A percentile compares a stretch with the other conserved stretches of the same genome.
These are phyloP conservation scores for Vanacampus margaritifer DNA, from an alignment of 2,113 vertebrate species.

Conservation along the genomic window DNA sequence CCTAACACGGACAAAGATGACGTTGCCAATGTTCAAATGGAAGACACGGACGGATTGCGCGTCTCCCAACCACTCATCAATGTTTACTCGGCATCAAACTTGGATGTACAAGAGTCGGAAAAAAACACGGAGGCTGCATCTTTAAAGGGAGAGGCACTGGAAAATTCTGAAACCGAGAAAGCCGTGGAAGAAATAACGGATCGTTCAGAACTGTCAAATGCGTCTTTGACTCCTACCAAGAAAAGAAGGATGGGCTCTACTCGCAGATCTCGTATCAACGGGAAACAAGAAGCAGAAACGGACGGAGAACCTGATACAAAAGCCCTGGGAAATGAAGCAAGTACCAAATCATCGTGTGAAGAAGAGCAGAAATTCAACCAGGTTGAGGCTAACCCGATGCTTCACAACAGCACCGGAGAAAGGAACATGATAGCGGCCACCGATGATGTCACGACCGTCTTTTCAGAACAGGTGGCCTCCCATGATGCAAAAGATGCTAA, in stretches of 20 bases:
- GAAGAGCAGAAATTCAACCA: constrained; percentile 19
- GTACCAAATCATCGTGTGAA: neutral
- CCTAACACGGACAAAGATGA: constrained; percentile 6
- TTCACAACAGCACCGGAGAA: constrained; percentile 5
- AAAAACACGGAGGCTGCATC: constrained; percentile 4
- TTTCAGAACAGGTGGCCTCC: constrained; percentile 8
- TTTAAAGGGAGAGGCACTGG: neutral
- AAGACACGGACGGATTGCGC: neutral
- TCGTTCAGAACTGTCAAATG: neutral
- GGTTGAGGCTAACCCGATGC: neutral
- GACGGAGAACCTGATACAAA: constrained; percentile 8
- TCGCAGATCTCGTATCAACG: constrained; percentile 24
- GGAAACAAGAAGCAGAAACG: constrained; percentile 16
- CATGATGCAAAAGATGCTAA: neutral
- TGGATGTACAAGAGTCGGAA: constrained; percentile 10
- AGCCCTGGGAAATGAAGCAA: constrained; percentile 1
- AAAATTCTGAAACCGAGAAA: neutral
- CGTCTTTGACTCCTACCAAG: constrained; percentile 16
- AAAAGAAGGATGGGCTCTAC: constrained; percentile 60
- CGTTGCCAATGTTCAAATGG: neutral
- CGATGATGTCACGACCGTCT: neutral
- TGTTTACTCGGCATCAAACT: neutral
- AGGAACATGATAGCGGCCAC: constrained; percentile 4
- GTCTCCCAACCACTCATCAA: neutral
- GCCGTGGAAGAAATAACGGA: neutral